Evolutionary conservation across 53 echinoderm and acorn worm genomes (phyloP), one percentile per base, ranked within the genome.

Genomic region (Crossaster papposus): DNA sequence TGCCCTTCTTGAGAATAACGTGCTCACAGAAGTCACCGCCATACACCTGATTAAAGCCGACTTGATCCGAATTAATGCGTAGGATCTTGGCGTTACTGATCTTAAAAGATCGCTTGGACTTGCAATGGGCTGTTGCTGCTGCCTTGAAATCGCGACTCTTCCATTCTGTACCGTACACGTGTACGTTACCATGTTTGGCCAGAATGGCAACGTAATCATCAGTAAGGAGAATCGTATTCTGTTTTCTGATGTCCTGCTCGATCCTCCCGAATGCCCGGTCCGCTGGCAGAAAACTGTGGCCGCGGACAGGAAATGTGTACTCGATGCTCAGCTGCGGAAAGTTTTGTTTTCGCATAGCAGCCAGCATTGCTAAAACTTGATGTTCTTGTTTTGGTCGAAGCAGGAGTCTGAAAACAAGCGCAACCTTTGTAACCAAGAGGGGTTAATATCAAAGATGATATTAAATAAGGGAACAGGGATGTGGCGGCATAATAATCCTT

Each of bases 311-410:
- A 52, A 79, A 92, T 24, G 81, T 24, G 64, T 89, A 50, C 30
- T 89, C 78, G 12, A 79, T n/a, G 44, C 44, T 38, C 15, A 91
- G 62, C 5, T 70, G 54, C 15, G 77, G 72, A 4, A 23, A 63
- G 22, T 33, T 62, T 9, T 51, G 44, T 24, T 79, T 79, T 44
- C 12, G 8, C 38, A 51, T 44, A 35, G 80, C 38, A 13, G 83
- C 28, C 36, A 89, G 22, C 31, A 82, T 36, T 44, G 50, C 75
- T 15, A 92, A 24, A 58, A 89, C 44, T 78, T 76, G n/a, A 65
- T 83, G 84, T 94, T 94, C 70, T 91, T 94, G 64, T 94, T 94
- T 54, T 91, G 94, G 22, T 89, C 72, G n/a, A 82, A 3, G 55
- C 84, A 93, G 14, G 91, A 93, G 54, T 88, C 62, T 30, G 86